A percentile compares a stretch with the other conserved stretches of the same genome.
These are phyloP conservation scores for Cheilosia soror DNA, from an alignment of 2,888 invertebrate genomes.

Conservation along the genomic window DNA sequence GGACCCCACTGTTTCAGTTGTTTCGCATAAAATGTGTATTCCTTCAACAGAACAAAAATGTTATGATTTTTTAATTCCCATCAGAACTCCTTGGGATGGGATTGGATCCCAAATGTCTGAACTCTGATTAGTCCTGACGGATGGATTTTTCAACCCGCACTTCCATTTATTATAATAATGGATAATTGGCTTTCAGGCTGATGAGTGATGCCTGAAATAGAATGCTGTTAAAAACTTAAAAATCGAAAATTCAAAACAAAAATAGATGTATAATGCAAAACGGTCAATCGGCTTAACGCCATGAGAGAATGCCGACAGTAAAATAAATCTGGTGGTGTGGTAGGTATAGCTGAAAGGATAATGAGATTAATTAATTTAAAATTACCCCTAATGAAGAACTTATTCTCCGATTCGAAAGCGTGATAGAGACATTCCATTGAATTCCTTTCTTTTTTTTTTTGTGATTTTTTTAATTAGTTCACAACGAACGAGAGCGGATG, in stretches of 20 bases:
- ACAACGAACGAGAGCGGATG: conserved; percentile 26
- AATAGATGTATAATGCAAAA: conserved; percentile 13
- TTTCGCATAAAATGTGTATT: no score
- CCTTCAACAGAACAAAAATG: no score
- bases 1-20: no score
- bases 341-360: conserved; percentile 57
- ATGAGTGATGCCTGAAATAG: not conserved
- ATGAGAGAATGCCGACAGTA: conserved; percentile 8
- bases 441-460: conserved; percentile 23
- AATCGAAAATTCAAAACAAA: conserved; percentile 1
- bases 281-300: not conserved
- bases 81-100: no score
- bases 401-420: conserved; percentile 23
- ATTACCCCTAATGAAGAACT: conserved; percentile 60
- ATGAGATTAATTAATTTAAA: conserved; percentile 64
- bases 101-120: no score
- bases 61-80: no score
- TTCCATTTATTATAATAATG: conserved; percentile 5
- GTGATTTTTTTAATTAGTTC: conserved; percentile 54
- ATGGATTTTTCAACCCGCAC: not conserved
- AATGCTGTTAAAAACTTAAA: conserved; percentile 4
- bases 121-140: no score
- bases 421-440: conserved; percentile 43
- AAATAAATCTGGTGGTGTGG: conserved; percentile 26
- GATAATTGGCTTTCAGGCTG: not conserved